A percentile compares a stretch with the other conserved stretches of the same genome.
These are phyloP conservation scores for Podiceps cristatus DNA, from an alignment of 2,113 vertebrate species.

Conservation along the genomic window DNA sequence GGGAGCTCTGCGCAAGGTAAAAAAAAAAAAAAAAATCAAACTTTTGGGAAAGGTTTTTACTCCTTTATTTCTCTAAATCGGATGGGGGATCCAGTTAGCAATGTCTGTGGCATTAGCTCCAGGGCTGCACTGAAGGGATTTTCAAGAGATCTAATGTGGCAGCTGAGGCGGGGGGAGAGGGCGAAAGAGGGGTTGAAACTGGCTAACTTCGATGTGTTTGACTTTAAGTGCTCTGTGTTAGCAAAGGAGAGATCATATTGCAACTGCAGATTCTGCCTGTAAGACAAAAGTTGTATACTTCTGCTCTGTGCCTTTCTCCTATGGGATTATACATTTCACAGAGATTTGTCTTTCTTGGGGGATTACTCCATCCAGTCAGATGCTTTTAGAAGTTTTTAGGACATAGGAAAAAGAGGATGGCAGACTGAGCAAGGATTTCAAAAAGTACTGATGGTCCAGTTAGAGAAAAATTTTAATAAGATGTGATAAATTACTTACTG, in stretches of 20 bases:
- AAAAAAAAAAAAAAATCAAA: not conserved
- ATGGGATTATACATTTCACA: not conserved
- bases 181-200: not conserved
- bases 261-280: constrained; percentile 12
- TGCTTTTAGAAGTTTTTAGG: constrained; percentile 14
- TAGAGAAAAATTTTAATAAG: not conserved
- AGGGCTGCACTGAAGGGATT: not conserved
- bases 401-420: not conserved
- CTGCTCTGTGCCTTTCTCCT: not conserved
- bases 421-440: not conserved
- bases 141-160: constrained; percentile 5
- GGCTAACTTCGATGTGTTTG: not conserved
- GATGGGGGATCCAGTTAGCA: not conserved
- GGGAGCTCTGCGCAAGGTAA: constrained; percentile 74
- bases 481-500: not conserved
- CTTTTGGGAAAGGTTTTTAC: not conserved
- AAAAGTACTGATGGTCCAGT: not conserved
- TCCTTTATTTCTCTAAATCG: not conserved
- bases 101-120: not conserved
- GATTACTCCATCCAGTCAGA: constrained; percentile 9
- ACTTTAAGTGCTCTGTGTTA: constrained; percentile 15
- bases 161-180: not conserved
- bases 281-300: constrained; percentile 26
- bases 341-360: not conserved
- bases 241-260: constrained; percentile 51